Evolutionary conservation across 2,888 invertebrate genomes (phyloP), one percentile per base, ranked within the genome.

Genomic region (Drosophila neotestacea): DNA sequence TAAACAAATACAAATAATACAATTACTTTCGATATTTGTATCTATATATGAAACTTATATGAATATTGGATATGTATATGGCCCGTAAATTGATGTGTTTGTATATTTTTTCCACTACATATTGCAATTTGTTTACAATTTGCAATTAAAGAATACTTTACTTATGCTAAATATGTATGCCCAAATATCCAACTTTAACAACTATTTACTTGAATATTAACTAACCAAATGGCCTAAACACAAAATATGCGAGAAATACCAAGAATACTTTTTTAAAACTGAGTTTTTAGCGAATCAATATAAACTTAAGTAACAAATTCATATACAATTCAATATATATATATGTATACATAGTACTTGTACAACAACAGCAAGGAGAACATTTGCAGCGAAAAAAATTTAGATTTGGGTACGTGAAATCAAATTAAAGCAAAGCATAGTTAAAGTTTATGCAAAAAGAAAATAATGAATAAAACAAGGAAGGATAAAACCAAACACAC

Each of bases 201-300:
- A 68, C 63, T 81, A 73, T 71, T 77, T 65, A 73, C 69, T 81
- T 84, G 48, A 59, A 64, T 42, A 68, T 84, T 67, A 76, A 85
- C 67, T 85, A 81, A 80, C 61, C 73, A 59, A 77, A 83, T 66
- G 67, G 71, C 81, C 77, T 86, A 81, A 65, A 67, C 10, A 73
- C n/a, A 73, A 47, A 59, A 60, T 54, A 63, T 46, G 54, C 58
- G 30, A 66, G 51, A 62, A 62, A 55, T 44, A 66, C 39, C 46
- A 70, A 62, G 51, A 67, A 68, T 76, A 81, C 79, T 69, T 81
- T 81, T 85, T 82, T 73, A 80, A 83, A 68, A 74, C 64, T 81
- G 81, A 79, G 79, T 81, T 86, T 80, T 81, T 86, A 86, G 84
- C 81, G 61, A 81, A 81, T 86, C 84, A 68, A 81, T 68, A 75